Base-by-base conservation (phyloP, 2,113 vertebrate genomes). In the Fulmarus glacialis region DNA sequence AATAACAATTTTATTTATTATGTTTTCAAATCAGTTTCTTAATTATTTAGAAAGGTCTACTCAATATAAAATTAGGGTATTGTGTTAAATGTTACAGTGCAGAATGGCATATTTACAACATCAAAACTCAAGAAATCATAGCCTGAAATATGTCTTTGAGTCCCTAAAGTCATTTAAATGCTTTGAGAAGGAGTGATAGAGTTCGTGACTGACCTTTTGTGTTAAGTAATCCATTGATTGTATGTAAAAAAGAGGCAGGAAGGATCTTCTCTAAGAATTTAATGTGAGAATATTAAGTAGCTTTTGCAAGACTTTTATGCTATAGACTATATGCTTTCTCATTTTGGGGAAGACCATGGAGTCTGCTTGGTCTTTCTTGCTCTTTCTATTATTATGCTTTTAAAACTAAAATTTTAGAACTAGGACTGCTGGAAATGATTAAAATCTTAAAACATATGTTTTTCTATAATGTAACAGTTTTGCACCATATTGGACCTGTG, bases 171-270 rank as follows among this genome's bases (percentile, higher is more conserved):
- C 26, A 82, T 92, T 92, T 92, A 93, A 90, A 81, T 62, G 63
- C 70, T 80, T 90, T 94, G 80, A 90, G 78, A 94, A 88, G 53
- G 82, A 94, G 42, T 43, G 75, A 94, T 80, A 64, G n/a, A 87
- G 52, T 55, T 94, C 9, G 3, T 74, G 73, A 81, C 48, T 91
- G 84, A 94, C 58, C 67, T 95, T 95, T 94, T 91, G 29, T 84
- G 43, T 86, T 93, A 92, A 96, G 72, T 86, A 95, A 94, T 93
- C 80, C 67, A 68, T 77, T 77, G 73, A 93, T 77, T 91, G 53
- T 95, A 60, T 74, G 67, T 52, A 84, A 87, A 91, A 83, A 71
- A 81, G 59, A 87, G 45, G 40, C 43, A 89, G 40, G 62, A 79
- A 83, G n/a, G 27, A 30, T 94, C 38, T 91, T 94, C n/a, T 73